Conservation (phyloP, 2,888 invertebrate species). For the Hyalella azteca region DNA sequence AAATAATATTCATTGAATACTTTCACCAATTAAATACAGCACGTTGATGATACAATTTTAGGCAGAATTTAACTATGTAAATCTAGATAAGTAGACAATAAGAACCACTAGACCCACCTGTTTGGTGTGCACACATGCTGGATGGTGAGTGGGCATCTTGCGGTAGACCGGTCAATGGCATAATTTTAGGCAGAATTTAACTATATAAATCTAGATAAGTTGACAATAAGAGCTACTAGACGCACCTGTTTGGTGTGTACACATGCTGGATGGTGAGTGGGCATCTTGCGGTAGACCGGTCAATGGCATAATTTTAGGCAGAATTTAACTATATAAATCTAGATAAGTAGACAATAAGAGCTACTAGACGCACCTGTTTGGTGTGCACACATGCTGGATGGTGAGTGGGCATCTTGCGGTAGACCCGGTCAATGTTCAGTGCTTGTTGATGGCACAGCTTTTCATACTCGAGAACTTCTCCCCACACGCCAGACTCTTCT, state of each 20-base stretch:
- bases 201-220: too few species aligned
- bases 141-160: constrained; percentile 49
- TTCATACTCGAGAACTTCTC: constrained; percentile 57
- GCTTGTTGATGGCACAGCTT: constrained; percentile 48
- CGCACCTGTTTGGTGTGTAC: constrained; percentile 49
- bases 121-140: constrained; percentile 45
- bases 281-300: constrained; percentile 48
- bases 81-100: too few species aligned
- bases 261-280: constrained; percentile 46
- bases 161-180: too few species aligned
- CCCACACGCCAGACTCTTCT: constrained; percentile 52
- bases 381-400: constrained; percentile 47
- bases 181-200: too few species aligned
- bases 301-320: too few species aligned
- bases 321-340: too few species aligned
- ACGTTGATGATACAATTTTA: too few species aligned
- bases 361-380: constrained; percentile 42
- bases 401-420: constrained; percentile 53
- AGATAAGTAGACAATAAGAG: background rate
- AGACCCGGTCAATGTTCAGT: constrained; percentile 45
- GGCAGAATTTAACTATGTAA: too few species aligned
- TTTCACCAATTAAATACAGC: too few species aligned
- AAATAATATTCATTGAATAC: too few species aligned
- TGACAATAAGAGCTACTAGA: background rate
- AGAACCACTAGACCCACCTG: constrained; percentile 38